Evolutionary conservation across 1,140 invertebrate species (phyloP), one percentile per base, ranked within the genome.

Genomic region (Leptoteleia sp.): DNA sequence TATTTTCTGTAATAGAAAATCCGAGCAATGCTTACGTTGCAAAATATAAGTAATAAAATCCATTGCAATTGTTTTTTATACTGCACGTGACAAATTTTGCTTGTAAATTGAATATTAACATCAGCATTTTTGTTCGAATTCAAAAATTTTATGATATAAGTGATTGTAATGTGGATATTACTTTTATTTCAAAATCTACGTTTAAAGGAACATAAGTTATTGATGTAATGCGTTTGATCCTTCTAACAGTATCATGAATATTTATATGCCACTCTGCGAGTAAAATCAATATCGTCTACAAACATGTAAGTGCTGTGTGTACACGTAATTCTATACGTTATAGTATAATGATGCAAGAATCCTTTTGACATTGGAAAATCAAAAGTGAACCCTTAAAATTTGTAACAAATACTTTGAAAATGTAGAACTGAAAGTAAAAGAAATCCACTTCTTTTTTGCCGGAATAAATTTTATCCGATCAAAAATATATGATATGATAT

Each of bases 181-280:
- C 47, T 55, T 29, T 47, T 40, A 15, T 27, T 15, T 7, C 11
- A 1, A 15, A 8, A 19, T 16, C 13, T 25, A 25, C 45, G 12
- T 13, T 27, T 1, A 16, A 17, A 25, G 22, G 1, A 48, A 79
- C 48, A 40, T 47, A 62, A 73, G 19, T 61, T 65, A 81, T 80
- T 71, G 68, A 83, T 71, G 79, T 64, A 72, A 35, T 55, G 15
- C 52, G 65, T 64, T 83, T 79, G 81, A 84, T 82, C 83, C 81
- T 82, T 65, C 80, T 76, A 82, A 84, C 81, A 77, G 81, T 82
- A 73, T 76, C 82, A 87, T 87, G 85, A 87, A 88, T 88, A 88
- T 87, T 86, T 86, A 87, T 83, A 67, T 59, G 67, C 59, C 64
- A 70, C 72, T 81, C 64, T 43, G 76, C 73, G 57, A 50, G 57